Evolutionary conservation across 2,113 vertebrate species (phyloP).

Genomic region (Menidia beryllina): DNA sequence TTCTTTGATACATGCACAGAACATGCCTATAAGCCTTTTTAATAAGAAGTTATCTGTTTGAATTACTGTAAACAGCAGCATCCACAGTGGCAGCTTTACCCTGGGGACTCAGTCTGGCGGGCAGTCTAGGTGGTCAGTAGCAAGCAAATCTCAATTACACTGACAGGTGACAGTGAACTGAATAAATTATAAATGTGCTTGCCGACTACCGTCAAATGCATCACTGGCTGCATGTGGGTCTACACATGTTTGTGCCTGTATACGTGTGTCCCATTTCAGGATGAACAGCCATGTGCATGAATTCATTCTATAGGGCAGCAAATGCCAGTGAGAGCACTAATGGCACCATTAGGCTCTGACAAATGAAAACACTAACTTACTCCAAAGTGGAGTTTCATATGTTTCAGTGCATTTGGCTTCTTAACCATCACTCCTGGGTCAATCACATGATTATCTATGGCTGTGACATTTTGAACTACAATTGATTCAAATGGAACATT

Average conservation of each 20-base stretch:
- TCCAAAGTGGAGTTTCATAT: conserved; percentile 72
- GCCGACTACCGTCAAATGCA: conserved; percentile 43
- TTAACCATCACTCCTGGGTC: conserved; percentile 57
- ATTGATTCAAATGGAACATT: conserved; percentile 70
- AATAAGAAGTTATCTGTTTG: conserved; percentile 61
- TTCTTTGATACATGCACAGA: conserved; percentile 32
- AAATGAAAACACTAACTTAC: conserved; percentile 76
- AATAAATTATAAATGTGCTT: conserved; percentile 71
- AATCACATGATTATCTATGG: conserved; percentile 70
- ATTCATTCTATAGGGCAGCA: conserved; percentile 63
- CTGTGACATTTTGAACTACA: conserved; percentile 68
- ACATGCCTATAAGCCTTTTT: conserved; percentile 40
- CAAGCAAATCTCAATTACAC: conserved; percentile 78
- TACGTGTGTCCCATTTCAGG: conserved; percentile 36
- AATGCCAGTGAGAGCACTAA: conserved; percentile 74
- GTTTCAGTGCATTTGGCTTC: conserved; percentile 58
- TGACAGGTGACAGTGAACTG: conserved; percentile 72
- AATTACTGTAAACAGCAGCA: conserved; percentile 57
- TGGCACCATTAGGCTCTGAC: conserved; percentile 74
- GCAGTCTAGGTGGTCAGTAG: conserved; percentile 62
- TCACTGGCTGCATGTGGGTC: conserved; percentile 12
- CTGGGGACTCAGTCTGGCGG: conserved; percentile 38
- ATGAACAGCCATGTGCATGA: conserved; percentile 57
- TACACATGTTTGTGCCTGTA: conserved; percentile 26
- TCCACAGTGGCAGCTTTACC: conserved; percentile 45